Evolutionary conservation across 2,797 vertebrate species (phyloP).

Genomic region (Mastacembelus armatus): DNA sequence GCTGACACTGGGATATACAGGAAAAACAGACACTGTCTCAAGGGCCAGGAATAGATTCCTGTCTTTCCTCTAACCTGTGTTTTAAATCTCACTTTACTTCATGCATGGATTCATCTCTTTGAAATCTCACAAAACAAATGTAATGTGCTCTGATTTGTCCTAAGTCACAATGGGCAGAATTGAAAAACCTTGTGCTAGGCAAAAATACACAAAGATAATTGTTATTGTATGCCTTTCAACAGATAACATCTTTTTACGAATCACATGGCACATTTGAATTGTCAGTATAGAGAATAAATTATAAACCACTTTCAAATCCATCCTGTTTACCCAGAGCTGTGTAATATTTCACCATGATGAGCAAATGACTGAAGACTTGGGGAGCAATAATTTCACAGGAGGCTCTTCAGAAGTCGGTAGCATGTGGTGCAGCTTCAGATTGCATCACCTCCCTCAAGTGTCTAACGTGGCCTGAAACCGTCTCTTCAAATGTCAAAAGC

Average conservation of each 20-base stretch:
- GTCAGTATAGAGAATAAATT: conserved; percentile 8
- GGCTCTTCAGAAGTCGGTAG: conserved; percentile 42
- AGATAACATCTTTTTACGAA: conserved; percentile 33
- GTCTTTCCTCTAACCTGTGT: not conserved
- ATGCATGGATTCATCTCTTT: not conserved
- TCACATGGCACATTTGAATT: conserved; percentile 4
- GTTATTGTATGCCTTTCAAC: conserved; percentile 24
- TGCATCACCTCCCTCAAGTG: conserved; percentile 52
- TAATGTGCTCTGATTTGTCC: no score
- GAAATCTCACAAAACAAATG: not conserved
- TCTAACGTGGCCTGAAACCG: conserved; percentile 21
- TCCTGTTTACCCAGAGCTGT: conserved; percentile 22
- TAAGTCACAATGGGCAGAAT: not conserved
- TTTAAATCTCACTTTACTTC: no score
- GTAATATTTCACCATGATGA: conserved; percentile 47
- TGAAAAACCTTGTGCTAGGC: not conserved
- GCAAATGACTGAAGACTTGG: conserved; percentile 42
- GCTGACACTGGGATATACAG: not conserved
- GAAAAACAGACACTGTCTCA: conserved; percentile 8
- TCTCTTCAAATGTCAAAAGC: conserved; percentile 50
- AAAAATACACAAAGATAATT: not conserved
- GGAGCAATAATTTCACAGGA: conserved; percentile 46
- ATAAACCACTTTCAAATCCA: conserved; percentile 22
- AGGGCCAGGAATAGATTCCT: no score
- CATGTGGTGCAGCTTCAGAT: conserved; percentile 32